Evolutionary conservation across 2,888 invertebrate species (phyloP), one percentile per base, ranked within the genome.

Genomic region (Amiota mariae): DNA sequence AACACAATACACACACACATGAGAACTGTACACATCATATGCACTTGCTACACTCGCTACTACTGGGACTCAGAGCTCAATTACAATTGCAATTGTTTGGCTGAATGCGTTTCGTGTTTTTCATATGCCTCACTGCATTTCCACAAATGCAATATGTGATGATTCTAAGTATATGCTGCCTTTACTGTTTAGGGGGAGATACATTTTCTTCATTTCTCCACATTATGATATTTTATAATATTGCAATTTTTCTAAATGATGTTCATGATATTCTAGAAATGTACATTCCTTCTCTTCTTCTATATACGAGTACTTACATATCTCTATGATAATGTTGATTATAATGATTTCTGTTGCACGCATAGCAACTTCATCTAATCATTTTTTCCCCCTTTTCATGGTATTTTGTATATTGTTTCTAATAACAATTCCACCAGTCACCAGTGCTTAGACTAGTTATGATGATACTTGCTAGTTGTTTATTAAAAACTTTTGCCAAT

Each of bases 81-180:
- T 71, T 71, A 71, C 59, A 71, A 71, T 71, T 71, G 59, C 71
- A 59, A 61, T 61, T 71, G 71, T 71, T 59, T 71, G 71, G 49
- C 48, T 66, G 48, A 66, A 66, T 66, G 49, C 15, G 48, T 49
- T 66, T 66, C 63, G 66, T 15, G 36, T 36, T 63, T 24, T 24
- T 57, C 8, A 36, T n/a, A 63, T 63, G 63, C 63, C 12, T 63
- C 63, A 63, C 63, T 63, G 63, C 63, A 20, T 63, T 24, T 24
- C 24, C 24, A 24, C 63, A 63, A 70, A 59, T 57, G 51, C 18
- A 24, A 12, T 46, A 15, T 72, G 46, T 46, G 48, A 12, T 12
- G n/a, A n/a, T n/a, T n/a, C n/a, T n/a, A n/a, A n/a, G n/a, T 73
- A 67, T 73, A 59, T 75, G 48, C 51, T 71, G 70, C 75, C 54